These are phyloP conservation scores for Silurus lanzhouensis DNA, from an alignment of 2,797 vertebrate genomes.

Conservation along the genomic window DNA sequence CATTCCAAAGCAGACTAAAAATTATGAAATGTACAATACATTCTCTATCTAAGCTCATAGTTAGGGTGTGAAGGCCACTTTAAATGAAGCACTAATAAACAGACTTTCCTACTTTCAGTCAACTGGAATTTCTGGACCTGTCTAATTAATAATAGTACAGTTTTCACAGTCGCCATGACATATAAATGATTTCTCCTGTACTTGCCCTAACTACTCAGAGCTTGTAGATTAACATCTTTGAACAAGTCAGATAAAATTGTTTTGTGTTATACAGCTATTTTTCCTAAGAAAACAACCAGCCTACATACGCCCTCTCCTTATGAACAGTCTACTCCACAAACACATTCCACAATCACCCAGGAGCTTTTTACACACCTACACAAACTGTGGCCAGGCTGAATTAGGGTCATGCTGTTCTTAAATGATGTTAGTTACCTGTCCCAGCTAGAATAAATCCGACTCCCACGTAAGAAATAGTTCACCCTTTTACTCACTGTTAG, in stretches of 20 bases:
- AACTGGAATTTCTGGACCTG: conserved; percentile 33
- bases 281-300: conserved; percentile 12
- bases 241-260: neutral
- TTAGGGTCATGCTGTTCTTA: neutral
- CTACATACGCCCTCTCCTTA: neutral
- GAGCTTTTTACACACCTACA: conserved; percentile 21
- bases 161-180: neutral
- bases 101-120: conserved; percentile 8
- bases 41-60: conserved; percentile 27
- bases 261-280: conserved; percentile 13
- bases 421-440: neutral
- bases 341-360: conserved; percentile 29
- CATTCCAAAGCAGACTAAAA: conserved; percentile 48
- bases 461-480: neutral
- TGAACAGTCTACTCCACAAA: conserved; percentile 11
- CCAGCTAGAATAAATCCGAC: neutral
- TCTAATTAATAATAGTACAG: neutral
- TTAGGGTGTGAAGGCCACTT: conserved; percentile 37
- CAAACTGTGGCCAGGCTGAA: neutral
- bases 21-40: conserved; percentile 23
- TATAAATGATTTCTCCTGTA: neutral
- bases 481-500: neutral
- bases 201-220: neutral
- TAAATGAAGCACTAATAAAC: neutral
- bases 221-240: neutral